Base-by-base conservation (phyloP, 2,888 invertebrate genomes). In the Steinernema hermaphroditum region DNA sequence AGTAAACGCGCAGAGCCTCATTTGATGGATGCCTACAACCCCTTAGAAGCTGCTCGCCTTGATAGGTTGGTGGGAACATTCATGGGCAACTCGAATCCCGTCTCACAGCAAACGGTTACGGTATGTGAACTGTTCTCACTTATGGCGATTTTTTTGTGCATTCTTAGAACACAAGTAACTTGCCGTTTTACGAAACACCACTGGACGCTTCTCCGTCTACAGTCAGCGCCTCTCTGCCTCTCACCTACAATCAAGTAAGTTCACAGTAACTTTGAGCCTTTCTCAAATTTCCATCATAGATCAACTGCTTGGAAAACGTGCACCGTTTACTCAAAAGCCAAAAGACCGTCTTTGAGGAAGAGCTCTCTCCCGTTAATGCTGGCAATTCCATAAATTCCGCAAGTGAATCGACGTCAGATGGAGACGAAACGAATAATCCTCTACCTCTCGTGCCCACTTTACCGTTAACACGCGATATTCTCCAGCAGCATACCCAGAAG, bases 271-370 rank as follows among this genome's bases (percentile, higher is more conserved):
- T 1, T 27, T 4, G 43, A 34, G 24, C n/a, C 16, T 2, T 41
- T 74, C 8, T 75, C 8, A n/a, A 73, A 62, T 14, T 54, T 32
- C 14, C 27, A 70, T 29, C 82, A n/a, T n/a, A 86, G 75, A 86
- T 86, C 76, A 86, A 85, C 75, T 85, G 85, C 49, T 75, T 86
- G 69, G 86, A 86, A 77, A 86, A 86, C 74, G 86, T 86, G 71
- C 82, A 81, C 50, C 83, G 86, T 14, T 75, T 86, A 68, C 76
- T 86, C 46, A 83, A 84, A 69, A 83, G 83, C 29, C 84, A 84
- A 41, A 72, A 24, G 24, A 43, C 50, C 50, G 43, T n/a, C 2
- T 16, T 22, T 16, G 54, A n/a, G 70, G 62, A 62, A 62, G 62
- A 14, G 62, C n/a, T n/a, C n/a, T 8, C 70, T n/a, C 19, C 46